Evolutionary conservation across 2,888 invertebrate species (phyloP), one percentile per base, ranked within the genome.

Genomic region (Capitulum mitella): DNA sequence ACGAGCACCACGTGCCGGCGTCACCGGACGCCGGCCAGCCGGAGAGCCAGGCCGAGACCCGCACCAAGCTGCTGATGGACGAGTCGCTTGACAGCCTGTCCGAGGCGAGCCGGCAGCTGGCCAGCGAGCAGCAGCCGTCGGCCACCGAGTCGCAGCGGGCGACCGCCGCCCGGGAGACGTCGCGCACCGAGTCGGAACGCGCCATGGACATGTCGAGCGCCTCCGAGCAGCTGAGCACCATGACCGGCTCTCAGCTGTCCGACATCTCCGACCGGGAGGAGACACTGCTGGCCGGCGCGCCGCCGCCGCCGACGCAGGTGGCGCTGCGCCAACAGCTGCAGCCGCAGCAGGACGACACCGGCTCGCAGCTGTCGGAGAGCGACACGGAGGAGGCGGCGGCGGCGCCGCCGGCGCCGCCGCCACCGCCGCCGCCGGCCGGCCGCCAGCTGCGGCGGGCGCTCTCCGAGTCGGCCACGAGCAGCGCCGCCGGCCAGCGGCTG

Each of bases 121-220:
- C 58, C 58, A 29, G n/a, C n/a, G n/a, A n/a, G n/a, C n/a, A 58
- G 58, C 82, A 81, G 77, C 90, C 90, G 10, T 87, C 90, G 80
- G 90, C 90, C 79, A 89, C 85, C 16, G 84, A 84, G 78, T 84
- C 90, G 34, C 90, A 91, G 82, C 90, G 90, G 84, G 90, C 90
- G 37, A 43, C 54, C 22, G 51, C 64, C 26, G 75, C n/a, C 43
- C 76, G 78, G n/a, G 80, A 81, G 29, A 78, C 79, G 58, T 78
- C 77, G 77, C 79, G 70, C 29, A 70, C 77, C n/a, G 74, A 78
- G 77, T 78, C 78, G 26, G 81, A 79, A 70, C 78, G 78, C 37
- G n/a, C n/a, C n/a, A 78, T 79, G 46, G 78, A 80, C 37, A 26
- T 51, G 37, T 94, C 94, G 84, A 93, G 94, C 0, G 93, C 94